phyloP scores from a whole-genome alignment of 2,888 invertebrate species.

The Theretra japonica region DNA sequence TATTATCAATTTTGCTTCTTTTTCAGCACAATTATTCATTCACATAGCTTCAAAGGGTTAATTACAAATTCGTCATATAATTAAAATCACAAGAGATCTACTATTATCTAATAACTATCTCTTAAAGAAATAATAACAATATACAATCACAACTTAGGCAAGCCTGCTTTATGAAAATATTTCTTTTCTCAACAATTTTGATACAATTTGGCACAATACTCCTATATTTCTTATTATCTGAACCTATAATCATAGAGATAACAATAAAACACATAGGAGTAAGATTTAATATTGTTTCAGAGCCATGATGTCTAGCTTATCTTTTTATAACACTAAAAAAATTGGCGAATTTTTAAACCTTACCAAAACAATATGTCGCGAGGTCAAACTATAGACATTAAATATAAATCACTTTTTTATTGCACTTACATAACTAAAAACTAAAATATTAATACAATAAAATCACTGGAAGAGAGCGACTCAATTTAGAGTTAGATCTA shows the following conservation, averaged over 20 bases:
- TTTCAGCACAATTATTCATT: neutral
- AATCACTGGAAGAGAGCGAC: neutral
- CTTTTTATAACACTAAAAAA: neutral
- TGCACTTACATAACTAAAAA: slow-evolving; percentile 6
- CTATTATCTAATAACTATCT: slow-evolving; percentile 38
- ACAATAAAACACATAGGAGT: no score
- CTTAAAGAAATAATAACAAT: slow-evolving; percentile 34
- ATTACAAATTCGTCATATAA: neutral
- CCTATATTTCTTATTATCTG: no score
- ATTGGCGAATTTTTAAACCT: neutral
- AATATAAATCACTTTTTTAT: slow-evolving; percentile 1
- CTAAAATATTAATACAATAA: neutral
- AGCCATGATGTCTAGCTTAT: neutral
- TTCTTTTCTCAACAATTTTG: neutral
- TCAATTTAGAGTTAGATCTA: no score
- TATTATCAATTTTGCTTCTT: neutral
- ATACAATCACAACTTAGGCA: slow-evolving; percentile 17
- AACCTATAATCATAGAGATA: no score
- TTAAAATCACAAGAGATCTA: slow-evolving; percentile 39
- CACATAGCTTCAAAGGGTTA: neutral
- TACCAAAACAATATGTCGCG: neutral
- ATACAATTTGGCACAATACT: neutral
- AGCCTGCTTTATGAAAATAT: neutral
- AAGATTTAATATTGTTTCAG: neutral
- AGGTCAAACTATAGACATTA: slow-evolving; percentile 1